Percentiles rank a stretch among this genome's conserved stretches.
Conservation (phyloP, 2,888 invertebrate genomes). For the Ceramica pisi region DNA sequence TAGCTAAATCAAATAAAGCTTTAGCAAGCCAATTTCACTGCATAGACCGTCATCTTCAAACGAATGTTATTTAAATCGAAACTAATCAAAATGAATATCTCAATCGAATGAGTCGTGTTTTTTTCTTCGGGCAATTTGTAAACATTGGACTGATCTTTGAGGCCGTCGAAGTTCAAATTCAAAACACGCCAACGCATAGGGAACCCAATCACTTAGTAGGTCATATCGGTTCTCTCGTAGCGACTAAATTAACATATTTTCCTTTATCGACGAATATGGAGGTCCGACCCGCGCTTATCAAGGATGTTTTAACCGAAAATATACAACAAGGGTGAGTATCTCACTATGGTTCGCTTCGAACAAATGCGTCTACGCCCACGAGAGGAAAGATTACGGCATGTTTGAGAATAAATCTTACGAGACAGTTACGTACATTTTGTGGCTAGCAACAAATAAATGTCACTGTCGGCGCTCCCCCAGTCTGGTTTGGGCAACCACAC, state of each 20-base stretch:
- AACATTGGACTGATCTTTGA: slow-evolving; percentile 85
- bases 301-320: slow-evolving; percentile 86
- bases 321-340: slow-evolving; percentile 83
- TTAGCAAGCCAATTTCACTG: slow-evolving; percentile 55
- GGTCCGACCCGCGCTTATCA: slow-evolving; percentile 85
- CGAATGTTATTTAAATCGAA: slow-evolving; percentile 74
- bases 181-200: slow-evolving; percentile 84
- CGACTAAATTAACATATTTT: slow-evolving; percentile 89
- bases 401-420: slow-evolving; percentile 87
- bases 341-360: slow-evolving; percentile 77
- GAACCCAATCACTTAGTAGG: slow-evolving; percentile 90
- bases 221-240: slow-evolving; percentile 86
- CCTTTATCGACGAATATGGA: slow-evolving; percentile 88
- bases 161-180: slow-evolving; percentile 82
- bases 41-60: slow-evolving; percentile 56
- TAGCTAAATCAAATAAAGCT: slow-evolving; percentile 11
- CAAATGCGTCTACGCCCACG: slow-evolving; percentile 88
- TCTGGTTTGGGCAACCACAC: slow-evolving; percentile 75
- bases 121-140: slow-evolving; percentile 84
- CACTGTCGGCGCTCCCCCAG: slow-evolving; percentile 77
- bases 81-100: slow-evolving; percentile 79
- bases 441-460: slow-evolving; percentile 86
- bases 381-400: slow-evolving; percentile 86
- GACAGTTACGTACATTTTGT: slow-evolving; percentile 86
- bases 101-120: slow-evolving; percentile 77